Evolutionary conservation across 2,113 vertebrate species (phyloP), one percentile per base, ranked within the genome.

Genomic region (Chaetorhynchus papuensis): DNA sequence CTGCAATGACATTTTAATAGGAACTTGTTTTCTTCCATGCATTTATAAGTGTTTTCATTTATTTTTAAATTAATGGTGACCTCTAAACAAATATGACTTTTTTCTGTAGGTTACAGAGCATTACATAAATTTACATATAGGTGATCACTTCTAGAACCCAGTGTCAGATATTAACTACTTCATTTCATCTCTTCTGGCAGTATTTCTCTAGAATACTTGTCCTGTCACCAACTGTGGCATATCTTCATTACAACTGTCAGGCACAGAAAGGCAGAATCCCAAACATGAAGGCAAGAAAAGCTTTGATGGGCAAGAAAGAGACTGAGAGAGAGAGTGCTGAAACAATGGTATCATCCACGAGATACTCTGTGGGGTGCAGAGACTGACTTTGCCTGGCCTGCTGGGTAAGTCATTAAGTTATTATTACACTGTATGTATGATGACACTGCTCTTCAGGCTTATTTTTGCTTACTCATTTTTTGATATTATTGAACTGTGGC

Each of bases 161-260:
- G 11, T 64, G 39, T 63, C 59, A 86, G 56, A 52, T 70, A 77
- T 76, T 88, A 77, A 82, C 39, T 78, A 74, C 77, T 96, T 85
- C 11, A 80, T 65, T 82, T 83, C 19, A 60, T 71, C 18, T 86
- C 68, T 83, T 81, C 44, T 84, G 52, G 52, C 44, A 84, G 52
- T 31, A 31, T 71, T 94, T 87, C 76, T 88, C 64, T 70, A 63
- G 85, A 94, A 68, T 52, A 70, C 23, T 86, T 91, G 75, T 47
- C 35, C 75, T 93, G 88, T 78, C 79, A 90, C 54, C 90, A 52
- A 33, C 44, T 77, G 80, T 81, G 70, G 54, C 52, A 49, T 77
- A 70, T 66, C 82, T 93, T 94, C 79, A 86, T 90, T 92, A 89
- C 52, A 92, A 37, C 71, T 95, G 85, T 81, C 64, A 86, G 52